Evolutionary conservation across 2,113 vertebrate species (phyloP).

Genomic region (Heptranchias perlo): DNA sequence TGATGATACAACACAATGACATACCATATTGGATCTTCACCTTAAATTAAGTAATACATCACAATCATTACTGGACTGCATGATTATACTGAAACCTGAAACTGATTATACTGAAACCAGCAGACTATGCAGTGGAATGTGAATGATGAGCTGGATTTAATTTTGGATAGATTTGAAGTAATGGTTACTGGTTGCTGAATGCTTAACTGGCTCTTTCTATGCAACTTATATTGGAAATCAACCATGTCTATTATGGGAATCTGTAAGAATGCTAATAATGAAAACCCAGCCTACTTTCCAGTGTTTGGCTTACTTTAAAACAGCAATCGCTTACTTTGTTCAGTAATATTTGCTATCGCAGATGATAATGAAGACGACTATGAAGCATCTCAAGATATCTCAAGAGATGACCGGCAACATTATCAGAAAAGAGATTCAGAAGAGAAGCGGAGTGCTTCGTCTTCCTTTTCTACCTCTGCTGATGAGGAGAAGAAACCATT

Average conservation of each 20-base stretch:
- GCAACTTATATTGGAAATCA: not conserved
- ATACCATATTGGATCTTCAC: not conserved
- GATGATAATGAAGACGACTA: not conserved
- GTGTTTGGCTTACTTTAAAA: not conserved
- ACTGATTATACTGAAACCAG: not conserved
- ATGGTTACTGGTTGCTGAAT: not conserved
- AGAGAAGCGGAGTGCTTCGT: slow-evolving; percentile 66
- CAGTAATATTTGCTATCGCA: not conserved
- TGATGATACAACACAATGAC: not conserved
- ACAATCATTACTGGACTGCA: not conserved
- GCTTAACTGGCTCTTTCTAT: not conserved
- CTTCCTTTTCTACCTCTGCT: slow-evolving; percentile 64
- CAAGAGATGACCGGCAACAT: slow-evolving; percentile 54
- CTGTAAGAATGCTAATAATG: not conserved
- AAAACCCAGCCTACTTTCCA: not conserved
- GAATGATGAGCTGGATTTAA: not conserved
- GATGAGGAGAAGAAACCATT: slow-evolving; percentile 79
- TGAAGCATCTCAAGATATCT: not conserved
- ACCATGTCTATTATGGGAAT: not conserved
- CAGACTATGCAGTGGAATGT: not conserved
- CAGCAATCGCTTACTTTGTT: not conserved
- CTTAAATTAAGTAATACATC: not conserved
- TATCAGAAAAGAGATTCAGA: slow-evolving; percentile 69
- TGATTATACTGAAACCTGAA: not conserved
- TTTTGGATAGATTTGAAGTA: not conserved